Base-by-base conservation (phyloP, 2,797 vertebrate genomes). In the Cynodonichthys magdalenae region DNA sequence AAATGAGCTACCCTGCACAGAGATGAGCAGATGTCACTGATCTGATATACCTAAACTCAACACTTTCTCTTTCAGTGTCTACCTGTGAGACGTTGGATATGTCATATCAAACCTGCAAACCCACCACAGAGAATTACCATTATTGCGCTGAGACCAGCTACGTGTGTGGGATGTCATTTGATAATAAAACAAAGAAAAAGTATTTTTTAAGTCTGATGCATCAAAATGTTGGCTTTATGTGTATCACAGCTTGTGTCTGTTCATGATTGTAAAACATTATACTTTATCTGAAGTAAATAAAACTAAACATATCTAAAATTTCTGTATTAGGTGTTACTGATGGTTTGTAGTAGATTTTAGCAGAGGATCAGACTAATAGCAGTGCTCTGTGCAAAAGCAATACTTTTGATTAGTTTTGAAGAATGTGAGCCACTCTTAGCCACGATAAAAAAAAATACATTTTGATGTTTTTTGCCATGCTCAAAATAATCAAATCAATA, bases 31-130 rank as follows among this genome's bases (percentile, higher is more conserved):
- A 63, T 42, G 52, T 56, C 28, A 31, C 29, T 34, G 15, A 31
- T 45, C 27, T 56, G 59, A 71, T 60, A 29, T 48, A 68, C 42
- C 51, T 53, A 36, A 63, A 41, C 36, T 12, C 36, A 63, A 41
- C 11, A 14, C 36, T 1, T 14, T 39, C 8, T 17, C 31, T 63
- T 71, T 69, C 24, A 69, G 53, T 56, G 18, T 57, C 65, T 56
- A 56, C 31, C 51, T 63, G 31, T 3, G 24, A 53, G 34, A 59
- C 31, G 47, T 63, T 53, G 10, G 42, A 18, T 27, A 34, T 44
- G 28, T 68, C 56, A 58, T 64, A 58, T 59, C 50, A 76, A 63
- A 83, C 52, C 57, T 72, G 47, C 7, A 65, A 44, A 24, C 5
- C 2, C 24, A 47, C 50, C n/a, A 36, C 46, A 17, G 31, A 46